These are phyloP conservation scores for Holotrichia oblita DNA, from an alignment of 1,140 invertebrate genomes.

Conservation along the genomic window DNA sequence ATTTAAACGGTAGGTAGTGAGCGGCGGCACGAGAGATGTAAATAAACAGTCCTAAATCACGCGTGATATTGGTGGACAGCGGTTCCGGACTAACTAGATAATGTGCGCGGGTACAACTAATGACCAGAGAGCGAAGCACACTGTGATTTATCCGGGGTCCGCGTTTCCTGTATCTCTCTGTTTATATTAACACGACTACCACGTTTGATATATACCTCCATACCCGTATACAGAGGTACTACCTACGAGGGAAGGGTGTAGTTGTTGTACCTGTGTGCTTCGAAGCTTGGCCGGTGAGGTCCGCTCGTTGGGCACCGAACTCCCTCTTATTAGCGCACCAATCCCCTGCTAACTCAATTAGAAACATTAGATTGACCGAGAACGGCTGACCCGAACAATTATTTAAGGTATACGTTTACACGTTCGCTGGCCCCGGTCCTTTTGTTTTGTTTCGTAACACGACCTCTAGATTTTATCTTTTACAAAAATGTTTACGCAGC, in stretches of 20 bases:
- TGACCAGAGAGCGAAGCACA: slow-evolving; percentile 56
- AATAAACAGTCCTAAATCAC: slow-evolving; percentile 47
- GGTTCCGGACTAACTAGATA: slow-evolving; percentile 58
- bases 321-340: slow-evolving; percentile 55
- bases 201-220: slow-evolving; percentile 57
- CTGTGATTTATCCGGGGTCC: slow-evolving; percentile 59
- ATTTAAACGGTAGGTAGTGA: slow-evolving; percentile 12
- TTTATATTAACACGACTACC: slow-evolving; percentile 53
- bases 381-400: slow-evolving; percentile 18
- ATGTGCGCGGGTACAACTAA: slow-evolving; percentile 59
- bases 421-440: background rate
- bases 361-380: slow-evolving; percentile 47
- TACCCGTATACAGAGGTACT: background rate
- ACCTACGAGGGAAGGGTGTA: background rate
- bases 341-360: slow-evolving; percentile 57
- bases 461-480: slow-evolving; percentile 22
- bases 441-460: slow-evolving; percentile 12
- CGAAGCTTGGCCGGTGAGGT: background rate
- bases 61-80: slow-evolving; percentile 47
- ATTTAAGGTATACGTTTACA: slow-evolving; percentile 30
- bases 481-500: slow-evolving; percentile 2
- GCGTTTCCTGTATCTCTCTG: slow-evolving; percentile 55
- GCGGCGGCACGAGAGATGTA: slow-evolving; percentile 41
- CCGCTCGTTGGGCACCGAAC: background rate
- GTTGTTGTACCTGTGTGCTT: background rate